phyloP scores from a whole-genome alignment of 2,113 vertebrate genomes.

The Anthoscopus minutus region DNA sequence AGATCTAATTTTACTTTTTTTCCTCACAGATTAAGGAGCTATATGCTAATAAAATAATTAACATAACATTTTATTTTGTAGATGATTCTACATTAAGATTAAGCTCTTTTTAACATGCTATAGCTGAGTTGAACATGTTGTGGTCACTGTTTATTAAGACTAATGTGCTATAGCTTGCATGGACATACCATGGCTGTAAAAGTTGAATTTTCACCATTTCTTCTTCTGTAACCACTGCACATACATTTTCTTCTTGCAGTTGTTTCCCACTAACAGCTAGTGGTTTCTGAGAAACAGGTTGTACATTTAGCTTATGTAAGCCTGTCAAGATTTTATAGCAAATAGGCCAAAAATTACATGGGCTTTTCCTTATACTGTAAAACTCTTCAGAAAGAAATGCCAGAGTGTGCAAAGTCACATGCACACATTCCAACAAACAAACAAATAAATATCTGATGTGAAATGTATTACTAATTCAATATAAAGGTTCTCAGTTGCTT shows the following conservation, averaged over 20 bases:
- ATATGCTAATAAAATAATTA: not conserved
- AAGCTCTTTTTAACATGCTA: not conserved
- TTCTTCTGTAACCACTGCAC: not conserved
- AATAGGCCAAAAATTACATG: not conserved
- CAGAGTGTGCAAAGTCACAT: not conserved
- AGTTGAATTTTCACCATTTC: not conserved
- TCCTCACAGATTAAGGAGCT: not conserved
- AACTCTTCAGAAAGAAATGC: not conserved
- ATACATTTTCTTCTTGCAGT: not conserved
- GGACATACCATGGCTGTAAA: not conserved
- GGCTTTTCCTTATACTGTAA: not conserved
- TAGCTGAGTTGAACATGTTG: not conserved
- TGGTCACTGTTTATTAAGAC: not conserved
- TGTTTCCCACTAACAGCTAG: not conserved
- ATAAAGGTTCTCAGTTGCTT: not conserved
- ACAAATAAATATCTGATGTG: not conserved
- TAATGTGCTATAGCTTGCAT: not conserved
- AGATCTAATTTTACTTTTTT: not conserved
- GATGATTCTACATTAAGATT: not conserved
- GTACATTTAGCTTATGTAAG: not conserved
- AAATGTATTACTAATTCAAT: not conserved
- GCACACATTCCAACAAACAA: not conserved
- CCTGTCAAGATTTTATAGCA: not conserved
- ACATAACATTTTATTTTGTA: not conserved
- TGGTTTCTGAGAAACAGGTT: not conserved